Percentiles rank a stretch among this genome's conserved stretches.
Conservation (phyloP, 2,888 invertebrate species). For the Xylota sylvarum region DNA sequence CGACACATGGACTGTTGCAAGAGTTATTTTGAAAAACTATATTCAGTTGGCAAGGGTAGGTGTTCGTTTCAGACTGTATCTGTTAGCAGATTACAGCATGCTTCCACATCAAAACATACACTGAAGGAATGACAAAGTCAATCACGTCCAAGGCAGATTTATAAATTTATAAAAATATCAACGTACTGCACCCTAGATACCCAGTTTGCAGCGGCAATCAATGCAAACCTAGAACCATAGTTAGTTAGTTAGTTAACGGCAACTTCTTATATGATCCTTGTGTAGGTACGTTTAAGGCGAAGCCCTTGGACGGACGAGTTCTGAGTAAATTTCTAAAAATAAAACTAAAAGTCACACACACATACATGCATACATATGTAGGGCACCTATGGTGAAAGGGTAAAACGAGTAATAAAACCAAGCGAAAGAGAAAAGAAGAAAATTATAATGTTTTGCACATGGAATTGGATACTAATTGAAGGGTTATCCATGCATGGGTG, state of each 20-base stretch:
- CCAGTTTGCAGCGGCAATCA: no score
- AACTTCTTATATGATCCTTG: background rate
- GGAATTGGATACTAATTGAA: conserved; percentile 45
- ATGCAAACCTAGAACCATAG: no score
- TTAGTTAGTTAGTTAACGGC: no score
- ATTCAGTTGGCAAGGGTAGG: background rate
- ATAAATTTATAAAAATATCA: no score
- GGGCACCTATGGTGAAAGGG: conserved; percentile 38
- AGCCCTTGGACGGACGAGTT: conserved; percentile 22
- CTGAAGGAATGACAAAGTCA: background rate
- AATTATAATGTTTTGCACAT: conserved; percentile 12
- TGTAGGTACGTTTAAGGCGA: conserved; percentile 4
- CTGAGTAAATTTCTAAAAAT: conserved; percentile 31
- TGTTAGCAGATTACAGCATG: no score
- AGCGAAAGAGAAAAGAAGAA: conserved; percentile 7
- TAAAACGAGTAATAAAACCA: conserved; percentile 12
- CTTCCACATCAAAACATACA: no score
- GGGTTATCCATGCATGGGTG: conserved; percentile 25
- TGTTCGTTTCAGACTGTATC: no score
- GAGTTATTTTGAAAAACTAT: background rate
- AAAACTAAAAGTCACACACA: conserved; percentile 12
- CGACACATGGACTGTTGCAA: background rate
- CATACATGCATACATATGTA: background rate
- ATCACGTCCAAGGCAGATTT: background rate
- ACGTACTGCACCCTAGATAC: background rate